Evolutionary conservation across 2,113 vertebrate genomes (phyloP), one percentile per base, ranked within the genome.

Genomic region (Gnathonemus echidnorhynchus): DNA sequence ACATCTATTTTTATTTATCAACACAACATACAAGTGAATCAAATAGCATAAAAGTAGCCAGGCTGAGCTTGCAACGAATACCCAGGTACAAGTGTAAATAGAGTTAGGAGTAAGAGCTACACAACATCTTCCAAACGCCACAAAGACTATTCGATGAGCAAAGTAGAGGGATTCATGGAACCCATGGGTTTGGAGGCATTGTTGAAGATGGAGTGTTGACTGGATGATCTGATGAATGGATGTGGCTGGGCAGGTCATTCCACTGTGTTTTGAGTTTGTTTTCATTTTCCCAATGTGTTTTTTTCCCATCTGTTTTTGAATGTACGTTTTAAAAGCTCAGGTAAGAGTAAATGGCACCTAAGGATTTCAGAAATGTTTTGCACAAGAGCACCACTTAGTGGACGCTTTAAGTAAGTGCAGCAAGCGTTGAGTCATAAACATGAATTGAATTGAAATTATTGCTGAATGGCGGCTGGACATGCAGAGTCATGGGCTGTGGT

Each of bases 301-400:
- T 74, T 46, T 77, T 77, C 6, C n/a, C 70, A 17, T 31, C 31
- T 39, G 70, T 15, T 39, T 39, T 39, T 56, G 31, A 24, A 74
- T 66, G 58, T 27, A 52, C 11, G 17, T 88, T 48, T 48, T 9
- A n/a, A 88, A 74, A 88, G 8, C 11, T 74, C 19, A 1, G 35
- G 66, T 45, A 46, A 35, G 3, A 74, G 66, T 42, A 62, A 70
- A 88, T 11, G 5, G 45, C 45, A 11, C 10, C 45, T 8, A 19
- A 50, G 3, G 21, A 42, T 24, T 46, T 24, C 45, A 77, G 74
- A 80, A 15, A 70, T 46, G 11, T 85, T 42, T 45, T 88, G 84
- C 6, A 35, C 49, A 90, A 49, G 17, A 46, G 15, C 62, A 91
- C 94, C 94, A 87, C 90, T 94, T 62, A 90, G 93, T 96, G 95